A percentile compares a stretch with the other conserved stretches of the same genome.
These are phyloP conservation scores for Puntigrus tetrazona DNA, from an alignment of 2,113 vertebrate genomes.

Conservation along the genomic window DNA sequence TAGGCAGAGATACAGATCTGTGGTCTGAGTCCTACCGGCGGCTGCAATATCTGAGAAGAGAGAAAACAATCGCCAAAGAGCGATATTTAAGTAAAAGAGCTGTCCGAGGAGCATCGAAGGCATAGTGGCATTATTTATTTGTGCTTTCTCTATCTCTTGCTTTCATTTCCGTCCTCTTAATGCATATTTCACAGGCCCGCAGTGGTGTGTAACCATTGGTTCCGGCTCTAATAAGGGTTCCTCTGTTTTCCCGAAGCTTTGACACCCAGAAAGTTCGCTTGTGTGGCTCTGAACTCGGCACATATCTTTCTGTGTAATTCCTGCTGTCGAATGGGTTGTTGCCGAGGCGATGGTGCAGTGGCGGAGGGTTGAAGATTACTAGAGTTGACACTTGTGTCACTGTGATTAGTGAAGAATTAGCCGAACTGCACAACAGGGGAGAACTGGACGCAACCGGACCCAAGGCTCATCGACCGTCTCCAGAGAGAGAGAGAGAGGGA, in stretches of 20 bases:
- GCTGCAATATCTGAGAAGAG: background rate
- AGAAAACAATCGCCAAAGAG: background rate
- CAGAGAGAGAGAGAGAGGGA: background rate
- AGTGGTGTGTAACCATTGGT: constrained; percentile 44
- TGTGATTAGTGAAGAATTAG: constrained; percentile 61
- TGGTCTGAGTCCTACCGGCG: constrained; percentile 10
- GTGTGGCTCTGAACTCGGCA: constrained; percentile 39
- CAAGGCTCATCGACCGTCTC: constrained; percentile 50
- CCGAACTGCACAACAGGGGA: constrained; percentile 41
- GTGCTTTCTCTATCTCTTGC: background rate
- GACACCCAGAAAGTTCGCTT: constrained; percentile 34
- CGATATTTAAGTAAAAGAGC: constrained; percentile 23
- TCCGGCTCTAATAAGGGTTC: constrained; percentile 19
- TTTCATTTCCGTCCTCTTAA: constrained; percentile 29
- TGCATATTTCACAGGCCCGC: constrained; percentile 45
- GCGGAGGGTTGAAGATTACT: constrained; percentile 47
- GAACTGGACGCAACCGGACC: constrained; percentile 24
- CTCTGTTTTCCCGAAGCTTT: constrained; percentile 23
- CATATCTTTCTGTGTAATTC: constrained; percentile 51
- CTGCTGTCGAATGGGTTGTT: constrained; percentile 54
- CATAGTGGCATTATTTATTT: background rate
- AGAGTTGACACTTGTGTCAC: constrained; percentile 56
- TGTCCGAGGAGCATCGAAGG: background rate
- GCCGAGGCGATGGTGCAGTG: constrained; percentile 40
- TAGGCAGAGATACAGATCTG: background rate